Evolutionary conservation across 2,113 vertebrate species (phyloP).

Genomic region (Spea bombifrons): DNA sequence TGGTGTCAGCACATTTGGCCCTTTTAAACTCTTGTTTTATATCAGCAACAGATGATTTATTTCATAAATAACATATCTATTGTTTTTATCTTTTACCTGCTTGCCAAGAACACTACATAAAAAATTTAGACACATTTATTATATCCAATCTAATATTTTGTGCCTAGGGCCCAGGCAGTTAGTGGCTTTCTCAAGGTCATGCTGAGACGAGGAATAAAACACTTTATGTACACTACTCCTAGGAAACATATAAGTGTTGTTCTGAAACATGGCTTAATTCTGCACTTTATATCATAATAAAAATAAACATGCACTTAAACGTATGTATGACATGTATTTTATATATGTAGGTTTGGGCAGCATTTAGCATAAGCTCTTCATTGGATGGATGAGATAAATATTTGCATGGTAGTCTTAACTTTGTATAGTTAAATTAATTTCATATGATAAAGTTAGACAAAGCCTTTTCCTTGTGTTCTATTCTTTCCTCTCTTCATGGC

Average conservation of each 20-base stretch:
- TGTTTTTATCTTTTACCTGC: constrained; percentile 1
- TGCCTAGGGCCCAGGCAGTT: constrained; percentile 20
- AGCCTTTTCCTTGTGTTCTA: too few relatives aligned
- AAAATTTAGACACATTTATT: constrained; percentile 33
- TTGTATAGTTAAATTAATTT: too few relatives aligned
- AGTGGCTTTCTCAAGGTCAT: constrained; percentile 31
- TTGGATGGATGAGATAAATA: too few relatives aligned
- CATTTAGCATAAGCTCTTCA: too few relatives aligned
- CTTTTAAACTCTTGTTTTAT: constrained; percentile 12
- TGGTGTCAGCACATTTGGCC: constrained; percentile 16
- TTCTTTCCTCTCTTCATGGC: too few relatives aligned
- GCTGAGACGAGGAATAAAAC: not conserved
- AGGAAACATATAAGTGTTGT: not conserved
- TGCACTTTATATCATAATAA: too few relatives aligned
- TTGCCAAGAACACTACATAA: constrained; percentile 12
- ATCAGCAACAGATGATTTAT: constrained; percentile 4
- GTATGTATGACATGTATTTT: too few relatives aligned
- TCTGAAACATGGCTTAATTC: too few relatives aligned
- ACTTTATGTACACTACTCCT: not conserved
- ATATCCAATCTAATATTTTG: constrained; percentile 31
- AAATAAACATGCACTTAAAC: too few relatives aligned
- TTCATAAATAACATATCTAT: constrained; percentile 13
- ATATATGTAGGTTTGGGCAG: too few relatives aligned
- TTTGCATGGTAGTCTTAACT: too few relatives aligned
- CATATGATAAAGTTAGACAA: too few relatives aligned